Base-by-base conservation (phyloP, 2,888 invertebrate genomes). In the Folsomia candida region DNA sequence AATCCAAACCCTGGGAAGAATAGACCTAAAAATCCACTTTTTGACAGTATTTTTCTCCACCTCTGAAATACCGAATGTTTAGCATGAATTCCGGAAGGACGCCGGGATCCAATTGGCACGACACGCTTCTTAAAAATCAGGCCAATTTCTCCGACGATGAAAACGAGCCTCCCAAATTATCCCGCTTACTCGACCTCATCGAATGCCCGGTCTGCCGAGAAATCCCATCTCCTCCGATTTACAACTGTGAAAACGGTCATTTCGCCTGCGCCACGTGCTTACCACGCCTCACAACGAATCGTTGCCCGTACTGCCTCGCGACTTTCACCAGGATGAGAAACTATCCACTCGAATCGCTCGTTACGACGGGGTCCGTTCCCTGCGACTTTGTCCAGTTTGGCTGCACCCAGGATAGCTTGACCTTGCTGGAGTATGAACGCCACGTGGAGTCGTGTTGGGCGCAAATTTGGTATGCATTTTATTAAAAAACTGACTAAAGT, bases 181-280 rank as follows among this genome's bases (percentile, higher is more conserved):
- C n/a, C n/a, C n/a, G n/a, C n/a, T n/a, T n/a, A n/a, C n/a, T n/a
- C n/a, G n/a, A n/a, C 57, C 37, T 66, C 0, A 67, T 71, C 28
- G 76, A 76, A 68, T 76, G 76, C 28, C 76, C 76, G 2, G 57
- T 76, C 4, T 76, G 76, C 24, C 51, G 72, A n/a, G 68, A 68
- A 22, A 61, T 69, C 3, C 76, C 76, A 20, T 37, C 25, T 58
- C 74, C 72, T 1, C 76, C 76, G 1, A 71, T 76, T 24, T 70
- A 69, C 60, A 76, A 76, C 27, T 76, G 76, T 63, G 37, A 54
- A 2, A 76, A 76, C 57, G 76, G 76, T 0, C 76, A 76, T 54
- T 70, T 72, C 51, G 61, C 67, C 1, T 76, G 76, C 51, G 29
- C 51, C 3, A 28, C 57, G 3, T 76, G 76, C 63, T 58, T 60